Percentiles rank a stretch among this genome's conserved stretches.
Conservation (phyloP, 2,113 vertebrate genomes). For the Crotalus horridus region DNA sequence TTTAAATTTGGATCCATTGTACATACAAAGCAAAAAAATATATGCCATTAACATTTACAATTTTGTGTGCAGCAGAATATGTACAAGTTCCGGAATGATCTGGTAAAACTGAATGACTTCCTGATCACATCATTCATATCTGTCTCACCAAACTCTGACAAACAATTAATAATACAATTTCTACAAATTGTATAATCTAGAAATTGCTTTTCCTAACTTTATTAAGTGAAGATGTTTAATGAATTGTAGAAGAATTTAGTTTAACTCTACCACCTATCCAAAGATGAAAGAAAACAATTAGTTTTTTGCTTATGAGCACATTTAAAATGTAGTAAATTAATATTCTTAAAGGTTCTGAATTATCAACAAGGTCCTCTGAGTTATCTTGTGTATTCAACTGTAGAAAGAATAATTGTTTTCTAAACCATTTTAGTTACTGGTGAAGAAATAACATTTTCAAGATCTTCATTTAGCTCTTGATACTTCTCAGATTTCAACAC, state of each 20-base stretch:
- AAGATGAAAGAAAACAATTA: constrained; percentile 31
- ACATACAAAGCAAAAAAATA: neutral
- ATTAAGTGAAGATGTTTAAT: constrained; percentile 43
- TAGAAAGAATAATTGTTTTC: neutral
- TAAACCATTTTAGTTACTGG: neutral
- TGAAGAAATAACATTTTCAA: neutral
- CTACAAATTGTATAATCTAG: constrained; percentile 40
- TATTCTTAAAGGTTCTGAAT: neutral
- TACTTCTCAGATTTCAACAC: neutral
- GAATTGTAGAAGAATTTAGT: constrained; percentile 23
- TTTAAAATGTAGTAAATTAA: neutral
- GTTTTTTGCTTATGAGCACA: constrained; percentile 38
- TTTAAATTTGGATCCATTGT: neutral
- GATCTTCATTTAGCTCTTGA: neutral
- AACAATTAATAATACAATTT: constrained; percentile 21
- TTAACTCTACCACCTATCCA: constrained; percentile 23
- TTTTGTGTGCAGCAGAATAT: neutral
- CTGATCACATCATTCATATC: constrained; percentile 13
- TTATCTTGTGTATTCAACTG: constrained; percentile 24
- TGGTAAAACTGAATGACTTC: neutral
- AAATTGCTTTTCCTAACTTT: constrained; percentile 34
- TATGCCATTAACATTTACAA: neutral
- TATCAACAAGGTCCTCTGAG: constrained; percentile 24
- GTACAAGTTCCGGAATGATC: constrained; percentile 9
- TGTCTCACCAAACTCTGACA: neutral